Evolutionary conservation across 2,888 invertebrate genomes (phyloP), one percentile per base, ranked within the genome.

Genomic region (Colletes collaris): DNA sequence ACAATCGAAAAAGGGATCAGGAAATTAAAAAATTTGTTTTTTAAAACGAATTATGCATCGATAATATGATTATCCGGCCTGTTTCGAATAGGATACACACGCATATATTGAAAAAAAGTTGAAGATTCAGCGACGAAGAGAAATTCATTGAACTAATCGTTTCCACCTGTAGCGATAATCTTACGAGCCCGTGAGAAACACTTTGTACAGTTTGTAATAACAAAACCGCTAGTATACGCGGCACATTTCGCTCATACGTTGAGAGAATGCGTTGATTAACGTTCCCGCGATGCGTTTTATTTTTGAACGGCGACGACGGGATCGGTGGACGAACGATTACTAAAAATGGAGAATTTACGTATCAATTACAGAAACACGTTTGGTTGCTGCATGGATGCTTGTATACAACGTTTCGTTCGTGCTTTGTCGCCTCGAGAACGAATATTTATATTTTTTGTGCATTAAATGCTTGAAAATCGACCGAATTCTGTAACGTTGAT

Each of bases 131-230:
- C 58, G 70, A 76, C 65, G 19, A 76, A 58, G 70, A 52, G 58
- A 73, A 27, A 76, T 62, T 78, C 76, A 72, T 71, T 73, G 65
- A 74, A 67, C 67, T 83, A 85, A 74, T 70, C 81, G 73, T 74
- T 73, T 69, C 64, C 81, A 73, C 74, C 27, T 49, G 71, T 85
- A 84, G 74, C 67, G 65, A 60, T 81, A 79, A 82, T 78, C 46
- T 49, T 66, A 46, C 53, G 70, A 55, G 46, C 62, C 27, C 70
- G 56, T 50, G 70, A 67, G 37, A 74, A 58, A 78, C 68, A 83
- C 80, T 85, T 86, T 86, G 83, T 86, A 86, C 85, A 85, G 83
- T 85, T 85, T 86, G 83, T 86, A 86, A 83, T 83, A 86, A 86
- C 65, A 40, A 69, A 66, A 76, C 52, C 67, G 67, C 64, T 68